These are phyloP conservation scores for Electrona antarctica DNA, from an alignment of 2,113 vertebrate species.

Conservation along the genomic window DNA sequence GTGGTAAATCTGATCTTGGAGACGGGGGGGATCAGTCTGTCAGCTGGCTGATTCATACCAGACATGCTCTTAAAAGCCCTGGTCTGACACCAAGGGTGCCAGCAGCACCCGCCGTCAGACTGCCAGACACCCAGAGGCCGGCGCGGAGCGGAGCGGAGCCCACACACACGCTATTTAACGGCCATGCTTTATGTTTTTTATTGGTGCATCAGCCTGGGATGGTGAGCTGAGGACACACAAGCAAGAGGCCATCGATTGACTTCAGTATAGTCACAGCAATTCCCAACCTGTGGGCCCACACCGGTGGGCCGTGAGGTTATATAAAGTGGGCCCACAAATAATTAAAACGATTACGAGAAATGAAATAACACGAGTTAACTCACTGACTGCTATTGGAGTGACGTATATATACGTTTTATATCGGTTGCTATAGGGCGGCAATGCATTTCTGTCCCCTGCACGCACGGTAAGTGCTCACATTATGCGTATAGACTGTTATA, in stretches of 20 bases:
- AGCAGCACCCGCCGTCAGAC: constrained; percentile 56
- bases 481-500: no score
- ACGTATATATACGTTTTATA: no score
- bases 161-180: constrained; percentile 51
- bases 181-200: constrained; percentile 63
- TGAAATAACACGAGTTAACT: no score
- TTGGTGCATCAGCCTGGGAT: constrained; percentile 40
- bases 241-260: constrained; percentile 67
- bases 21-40: constrained; percentile 50
- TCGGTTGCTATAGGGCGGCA: no score
- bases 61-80: constrained; percentile 63
- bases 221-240: constrained; percentile 62
- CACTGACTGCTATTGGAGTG: no score
- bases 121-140: constrained; percentile 48
- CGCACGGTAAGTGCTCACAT: no score
- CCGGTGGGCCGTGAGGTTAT: no score
- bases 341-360: no score
- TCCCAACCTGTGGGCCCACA: no score
- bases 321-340: no score
- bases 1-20: constrained; percentile 50
- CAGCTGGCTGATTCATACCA: constrained; percentile 63
- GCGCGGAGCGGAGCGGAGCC: constrained; percentile 32
- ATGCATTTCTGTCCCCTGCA: no score
- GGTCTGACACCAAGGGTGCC: constrained; percentile 50
- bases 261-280: constrained; percentile 10